A percentile compares a stretch with the other conserved stretches of the same genome.
Evolutionary conservation across 2,797 vertebrate genomes (phyloP).

Genomic region (Sphenopsis melanotis): DNA sequence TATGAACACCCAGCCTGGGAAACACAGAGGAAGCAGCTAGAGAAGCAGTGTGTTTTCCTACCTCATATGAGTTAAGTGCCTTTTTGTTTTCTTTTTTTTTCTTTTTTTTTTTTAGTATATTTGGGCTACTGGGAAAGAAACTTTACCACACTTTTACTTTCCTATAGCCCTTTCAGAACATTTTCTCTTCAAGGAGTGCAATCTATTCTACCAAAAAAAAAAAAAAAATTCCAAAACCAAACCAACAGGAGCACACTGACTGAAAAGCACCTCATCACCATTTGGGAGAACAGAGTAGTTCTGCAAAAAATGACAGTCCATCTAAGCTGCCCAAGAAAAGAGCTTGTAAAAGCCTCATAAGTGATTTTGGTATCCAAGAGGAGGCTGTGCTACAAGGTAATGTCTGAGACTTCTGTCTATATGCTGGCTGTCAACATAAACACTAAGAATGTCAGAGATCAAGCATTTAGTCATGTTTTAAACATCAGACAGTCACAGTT

Average conservation of each 20-base stretch:
- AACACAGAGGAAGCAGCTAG: not conserved
- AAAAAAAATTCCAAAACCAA: not conserved
- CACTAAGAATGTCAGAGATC: constrained; percentile 3
- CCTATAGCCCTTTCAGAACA: not conserved
- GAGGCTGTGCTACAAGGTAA: not conserved
- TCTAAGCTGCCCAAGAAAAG: not conserved
- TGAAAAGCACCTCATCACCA: not conserved
- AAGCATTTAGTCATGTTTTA: not conserved
- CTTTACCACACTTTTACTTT: not conserved
- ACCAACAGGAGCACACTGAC: not conserved
- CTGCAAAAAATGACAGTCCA: not conserved
- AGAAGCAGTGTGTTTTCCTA: not conserved
- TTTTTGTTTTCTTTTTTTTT: not conserved
- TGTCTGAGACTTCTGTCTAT: not conserved
- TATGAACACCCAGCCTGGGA: not conserved
- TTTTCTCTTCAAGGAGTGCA: not conserved
- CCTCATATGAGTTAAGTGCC: not conserved
- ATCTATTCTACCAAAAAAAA: not conserved
- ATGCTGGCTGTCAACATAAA: not conserved
- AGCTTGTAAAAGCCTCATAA: not conserved
- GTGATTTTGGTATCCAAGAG: not conserved
- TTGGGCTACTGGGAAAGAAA: not conserved
- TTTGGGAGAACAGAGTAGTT: not conserved
- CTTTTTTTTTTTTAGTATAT: not conserved
- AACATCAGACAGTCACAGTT: constrained; percentile 7